phyloP scores from a whole-genome alignment of 2,888 invertebrate species.

The Notodonta dromedarius region DNA sequence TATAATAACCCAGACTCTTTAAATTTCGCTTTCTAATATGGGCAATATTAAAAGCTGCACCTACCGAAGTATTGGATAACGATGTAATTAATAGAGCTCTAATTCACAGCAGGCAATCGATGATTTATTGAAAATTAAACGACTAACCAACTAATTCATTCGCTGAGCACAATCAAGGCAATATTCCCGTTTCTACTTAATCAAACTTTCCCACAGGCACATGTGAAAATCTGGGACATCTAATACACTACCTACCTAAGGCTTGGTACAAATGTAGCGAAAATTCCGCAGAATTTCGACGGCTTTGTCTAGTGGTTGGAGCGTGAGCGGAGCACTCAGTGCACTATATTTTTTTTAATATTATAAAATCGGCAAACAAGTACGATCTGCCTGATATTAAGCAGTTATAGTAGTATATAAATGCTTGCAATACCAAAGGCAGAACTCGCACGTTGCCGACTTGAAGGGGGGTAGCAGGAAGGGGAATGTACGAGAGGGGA shows the following conservation, averaged over 20 bases:
- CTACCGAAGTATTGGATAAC: background rate
- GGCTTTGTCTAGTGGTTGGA: too few species aligned
- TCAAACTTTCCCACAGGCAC: slow-evolving; percentile 6
- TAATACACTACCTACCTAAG: slow-evolving; percentile 3
- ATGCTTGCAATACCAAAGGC: too few species aligned
- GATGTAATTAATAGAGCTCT: background rate
- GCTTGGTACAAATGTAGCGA: too few species aligned
- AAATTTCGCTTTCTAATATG: background rate
- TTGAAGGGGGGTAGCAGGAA: too few species aligned
- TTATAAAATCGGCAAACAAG: too few species aligned
- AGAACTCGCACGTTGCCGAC: too few species aligned
- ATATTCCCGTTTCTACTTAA: slow-evolving; percentile 2
- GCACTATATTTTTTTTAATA: too few species aligned
- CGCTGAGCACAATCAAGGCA: background rate
- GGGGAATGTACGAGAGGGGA: too few species aligned
- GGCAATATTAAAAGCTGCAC: background rate
- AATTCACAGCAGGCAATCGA: slow-evolving; percentile 10
- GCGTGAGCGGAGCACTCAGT: too few species aligned
- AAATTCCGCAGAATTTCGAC: too few species aligned
- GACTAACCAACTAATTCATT: background rate
- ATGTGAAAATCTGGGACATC: slow-evolving; percentile 21
- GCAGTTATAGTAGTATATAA: too few species aligned
- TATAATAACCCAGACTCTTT: background rate
- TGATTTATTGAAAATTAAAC: slow-evolving; percentile 16
- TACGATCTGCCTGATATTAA: too few species aligned